phyloP scores from a whole-genome alignment of 2,797 vertebrate genomes.

The Enteromius mattozi region DNA sequence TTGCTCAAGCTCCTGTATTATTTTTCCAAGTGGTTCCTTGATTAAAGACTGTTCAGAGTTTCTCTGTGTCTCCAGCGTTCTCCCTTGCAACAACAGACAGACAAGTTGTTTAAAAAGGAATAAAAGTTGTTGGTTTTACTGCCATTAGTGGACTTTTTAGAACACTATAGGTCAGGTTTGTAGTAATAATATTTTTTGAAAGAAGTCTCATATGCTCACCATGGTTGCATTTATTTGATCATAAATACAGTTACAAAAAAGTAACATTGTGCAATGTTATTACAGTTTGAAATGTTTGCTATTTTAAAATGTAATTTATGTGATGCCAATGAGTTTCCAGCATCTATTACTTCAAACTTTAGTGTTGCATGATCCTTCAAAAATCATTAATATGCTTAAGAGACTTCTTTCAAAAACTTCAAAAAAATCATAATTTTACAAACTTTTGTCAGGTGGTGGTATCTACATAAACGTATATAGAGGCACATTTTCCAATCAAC shows the following conservation, averaged over 20 bases:
- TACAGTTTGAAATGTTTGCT: not conserved
- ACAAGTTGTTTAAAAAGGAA: not conserved
- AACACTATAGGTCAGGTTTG: not conserved
- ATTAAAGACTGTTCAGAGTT: too few relatives aligned
- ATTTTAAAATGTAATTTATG: not conserved
- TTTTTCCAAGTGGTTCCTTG: too few relatives aligned
- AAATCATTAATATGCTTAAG: not conserved
- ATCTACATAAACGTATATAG: not conserved
- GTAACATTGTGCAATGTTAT: not conserved
- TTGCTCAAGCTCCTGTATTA: too few relatives aligned
- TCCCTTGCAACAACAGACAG: too few relatives aligned
- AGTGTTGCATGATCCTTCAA: not conserved
- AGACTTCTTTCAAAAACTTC: not conserved
- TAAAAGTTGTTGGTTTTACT: not conserved
- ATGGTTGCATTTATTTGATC: not conserved
- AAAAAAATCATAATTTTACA: not conserved
- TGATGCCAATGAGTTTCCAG: not conserved
- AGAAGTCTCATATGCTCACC: not conserved
- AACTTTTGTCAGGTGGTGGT: not conserved
- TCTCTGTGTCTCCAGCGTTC: too few relatives aligned
- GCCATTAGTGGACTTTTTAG: not conserved
- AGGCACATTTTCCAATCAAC: not conserved
- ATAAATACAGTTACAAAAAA: not conserved
- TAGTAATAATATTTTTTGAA: not conserved
- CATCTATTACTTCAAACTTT: not conserved